Evolutionary conservation across 2,888 invertebrate genomes (phyloP).

Genomic region (Phyllotreta striolata): DNA sequence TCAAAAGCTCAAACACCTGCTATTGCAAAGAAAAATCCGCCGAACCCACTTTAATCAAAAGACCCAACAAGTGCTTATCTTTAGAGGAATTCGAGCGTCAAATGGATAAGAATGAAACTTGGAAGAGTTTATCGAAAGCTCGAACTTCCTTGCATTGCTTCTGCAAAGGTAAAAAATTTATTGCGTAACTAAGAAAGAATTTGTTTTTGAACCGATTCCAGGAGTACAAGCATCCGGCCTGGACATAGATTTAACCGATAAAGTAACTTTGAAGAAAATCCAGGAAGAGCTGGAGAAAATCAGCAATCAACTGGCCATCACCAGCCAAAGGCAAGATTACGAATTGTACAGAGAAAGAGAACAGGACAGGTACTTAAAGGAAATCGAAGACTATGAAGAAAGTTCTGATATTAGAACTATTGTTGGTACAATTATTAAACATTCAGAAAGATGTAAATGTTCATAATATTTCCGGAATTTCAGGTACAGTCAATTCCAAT

Average conservation of each 20-base stretch:
- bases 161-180: conserved; percentile 32
- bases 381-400: conserved; percentile 32
- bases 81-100: conserved; percentile 21
- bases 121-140: conserved; percentile 4
- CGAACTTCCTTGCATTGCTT: conserved; percentile 36
- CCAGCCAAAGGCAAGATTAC: conserved; percentile 41
- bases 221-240: conserved; percentile 3
- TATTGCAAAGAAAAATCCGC: conserved; percentile 41
- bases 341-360: conserved; percentile 36
- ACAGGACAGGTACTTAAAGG: conserved; percentile 29
- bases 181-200: background rate
- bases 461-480: background rate
- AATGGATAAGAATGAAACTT: conserved; percentile 25
- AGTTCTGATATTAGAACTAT: conserved; percentile 2
- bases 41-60: conserved; percentile 38
- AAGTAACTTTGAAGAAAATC: conserved; percentile 19
- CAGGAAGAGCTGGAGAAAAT: conserved; percentile 22
- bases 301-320: conserved; percentile 26
- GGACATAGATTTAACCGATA: conserved; percentile 16
- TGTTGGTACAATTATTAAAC: background rate
- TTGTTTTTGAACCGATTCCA: conserved; percentile 2
- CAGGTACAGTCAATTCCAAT: too few species aligned
- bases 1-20: conserved; percentile 41
- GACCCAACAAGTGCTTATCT: conserved; percentile 40
- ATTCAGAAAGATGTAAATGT: background rate